Evolutionary conservation across 2,888 invertebrate genomes (phyloP).

Genomic region (Erebia epiphron): DNA sequence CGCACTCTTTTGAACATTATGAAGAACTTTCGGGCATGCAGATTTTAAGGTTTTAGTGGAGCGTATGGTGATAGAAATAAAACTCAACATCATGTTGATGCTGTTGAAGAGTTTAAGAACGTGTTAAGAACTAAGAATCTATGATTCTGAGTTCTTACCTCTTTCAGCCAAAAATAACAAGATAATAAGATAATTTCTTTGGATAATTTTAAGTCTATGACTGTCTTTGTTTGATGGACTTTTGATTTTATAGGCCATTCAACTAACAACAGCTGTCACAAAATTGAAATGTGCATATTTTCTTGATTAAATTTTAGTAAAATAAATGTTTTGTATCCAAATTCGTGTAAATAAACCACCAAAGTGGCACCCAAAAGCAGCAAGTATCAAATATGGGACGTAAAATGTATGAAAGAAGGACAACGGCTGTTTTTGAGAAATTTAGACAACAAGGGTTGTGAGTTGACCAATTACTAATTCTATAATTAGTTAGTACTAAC

Average conservation of each 20-base stretch:
- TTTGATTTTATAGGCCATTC: not conserved
- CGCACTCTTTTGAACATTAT: too few relatives aligned
- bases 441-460: slow-evolving; percentile 71
- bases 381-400: slow-evolving; percentile 73
- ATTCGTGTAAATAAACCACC: slow-evolving; percentile 39
- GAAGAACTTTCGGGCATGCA: too few relatives aligned
- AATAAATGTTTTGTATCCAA: slow-evolving; percentile 29
- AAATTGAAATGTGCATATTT: slow-evolving; percentile 31
- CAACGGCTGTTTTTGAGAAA: slow-evolving; percentile 68
- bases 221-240: not conserved
- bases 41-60: too few relatives aligned
- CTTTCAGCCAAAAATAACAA: too few relatives aligned
- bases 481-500: too few relatives aligned
- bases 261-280: not conserved
- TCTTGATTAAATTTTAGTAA: not conserved
- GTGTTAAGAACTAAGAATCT: too few relatives aligned
- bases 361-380: slow-evolving; percentile 70
- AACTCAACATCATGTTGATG: too few relatives aligned
- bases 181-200: too few relatives aligned
- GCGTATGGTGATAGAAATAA: too few relatives aligned
- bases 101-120: too few relatives aligned
- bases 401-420: slow-evolving; percentile 69
- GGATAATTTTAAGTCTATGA: too few relatives aligned
- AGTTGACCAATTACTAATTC: slow-evolving; percentile 38
- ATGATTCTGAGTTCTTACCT: too few relatives aligned